A percentile compares a stretch with the other conserved stretches of the same genome.
phyloP scores from a whole-genome alignment of 2,888 invertebrate genomes.

The Esperia sulphurella region DNA sequence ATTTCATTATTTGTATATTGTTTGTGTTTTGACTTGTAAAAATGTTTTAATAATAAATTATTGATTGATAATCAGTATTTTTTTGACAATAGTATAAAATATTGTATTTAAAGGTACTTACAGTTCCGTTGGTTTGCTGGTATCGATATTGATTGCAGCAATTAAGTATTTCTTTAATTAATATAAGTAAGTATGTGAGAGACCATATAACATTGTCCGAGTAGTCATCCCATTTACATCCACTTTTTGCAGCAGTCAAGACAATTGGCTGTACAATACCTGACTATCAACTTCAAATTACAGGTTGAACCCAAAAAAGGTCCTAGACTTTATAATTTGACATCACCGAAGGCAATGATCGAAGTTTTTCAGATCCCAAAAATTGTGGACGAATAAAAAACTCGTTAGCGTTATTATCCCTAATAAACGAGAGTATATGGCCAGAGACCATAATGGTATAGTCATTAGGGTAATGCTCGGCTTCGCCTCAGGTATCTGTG shows the following conservation, averaged over 20 bases:
- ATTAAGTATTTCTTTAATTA: no score
- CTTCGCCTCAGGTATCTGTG: slow-evolving; percentile 37
- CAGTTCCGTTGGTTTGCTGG: no score
- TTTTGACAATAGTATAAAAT: no score
- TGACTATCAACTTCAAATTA: neutral
- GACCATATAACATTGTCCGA: no score
- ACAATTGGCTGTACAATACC: neutral
- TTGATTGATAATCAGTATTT: no score
- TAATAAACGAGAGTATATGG: slow-evolving; percentile 64
- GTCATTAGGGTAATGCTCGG: slow-evolving; percentile 56
- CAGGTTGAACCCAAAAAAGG: neutral
- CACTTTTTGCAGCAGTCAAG: neutral
- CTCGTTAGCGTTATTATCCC: slow-evolving; percentile 66
- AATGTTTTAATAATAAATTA: no score
- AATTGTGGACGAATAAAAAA: slow-evolving; percentile 51
- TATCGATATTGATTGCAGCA: no score
- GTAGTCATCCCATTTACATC: neutral
- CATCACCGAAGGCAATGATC: slow-evolving; percentile 28
- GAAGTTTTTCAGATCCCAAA: slow-evolving; percentile 45
- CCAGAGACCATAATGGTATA: slow-evolving; percentile 46
- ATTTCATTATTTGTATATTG: no score
- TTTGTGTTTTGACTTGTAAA: no score
- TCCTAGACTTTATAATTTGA: slow-evolving; percentile 39
- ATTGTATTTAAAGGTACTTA: no score
- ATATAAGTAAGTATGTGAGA: no score